Conservation (phyloP, 2,888 invertebrate genomes). For the Chaitophorus viminalis region DNA sequence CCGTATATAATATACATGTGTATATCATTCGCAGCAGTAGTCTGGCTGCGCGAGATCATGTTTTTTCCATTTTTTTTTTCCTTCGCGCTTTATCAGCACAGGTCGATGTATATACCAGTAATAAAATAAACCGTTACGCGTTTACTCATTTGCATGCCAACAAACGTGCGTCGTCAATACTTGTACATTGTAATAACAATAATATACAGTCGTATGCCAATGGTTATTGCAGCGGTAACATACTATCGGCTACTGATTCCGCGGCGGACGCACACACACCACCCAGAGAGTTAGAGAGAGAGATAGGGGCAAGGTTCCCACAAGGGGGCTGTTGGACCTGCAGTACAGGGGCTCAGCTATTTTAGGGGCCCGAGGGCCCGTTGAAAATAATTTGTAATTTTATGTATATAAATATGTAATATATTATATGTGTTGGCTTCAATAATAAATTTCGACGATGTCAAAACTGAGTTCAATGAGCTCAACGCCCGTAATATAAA, state of each 20-base stretch:
- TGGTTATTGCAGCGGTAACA: not conserved
- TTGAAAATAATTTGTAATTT: too few relatives aligned
- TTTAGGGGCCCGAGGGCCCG: too few relatives aligned
- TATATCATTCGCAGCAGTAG: not conserved
- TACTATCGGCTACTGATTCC: not conserved
- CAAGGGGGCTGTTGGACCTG: too few relatives aligned
- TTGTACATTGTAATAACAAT: not conserved
- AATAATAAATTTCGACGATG: too few relatives aligned
- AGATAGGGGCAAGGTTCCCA: too few relatives aligned
- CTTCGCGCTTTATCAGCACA: not conserved
- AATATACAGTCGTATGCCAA: not conserved
- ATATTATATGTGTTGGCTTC: too few relatives aligned
- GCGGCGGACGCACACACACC: not conserved
- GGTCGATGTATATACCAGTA: not conserved
- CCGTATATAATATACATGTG: too few relatives aligned
- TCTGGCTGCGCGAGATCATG: conserved; percentile 28
- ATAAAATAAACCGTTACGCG: conserved; percentile 20
- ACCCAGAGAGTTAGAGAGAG: not conserved
- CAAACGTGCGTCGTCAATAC: not conserved
- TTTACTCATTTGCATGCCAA: not conserved
- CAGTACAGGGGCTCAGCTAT: too few relatives aligned
- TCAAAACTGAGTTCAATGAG: too few relatives aligned
- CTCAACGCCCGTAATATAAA: too few relatives aligned
- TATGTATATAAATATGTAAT: too few relatives aligned
- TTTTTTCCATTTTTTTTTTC: conserved; percentile 12